phyloP scores from a whole-genome alignment of 1,140 invertebrate genomes.

The Muscidifurax raptorellus region DNA sequence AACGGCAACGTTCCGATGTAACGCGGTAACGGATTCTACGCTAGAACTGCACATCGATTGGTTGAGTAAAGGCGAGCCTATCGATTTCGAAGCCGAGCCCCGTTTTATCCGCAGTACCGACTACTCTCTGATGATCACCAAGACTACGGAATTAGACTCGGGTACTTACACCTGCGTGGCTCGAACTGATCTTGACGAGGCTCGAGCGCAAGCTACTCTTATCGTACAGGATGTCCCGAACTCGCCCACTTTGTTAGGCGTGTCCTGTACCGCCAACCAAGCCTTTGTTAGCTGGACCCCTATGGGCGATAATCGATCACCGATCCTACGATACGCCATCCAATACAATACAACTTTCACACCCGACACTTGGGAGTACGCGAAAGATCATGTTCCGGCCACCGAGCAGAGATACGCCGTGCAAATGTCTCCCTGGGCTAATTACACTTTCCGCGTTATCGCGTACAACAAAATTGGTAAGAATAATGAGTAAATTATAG shows the following conservation, averaged over 20 bases:
- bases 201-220: slow-evolving; percentile 88
- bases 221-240: slow-evolving; percentile 98
- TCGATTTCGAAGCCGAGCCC: slow-evolving; percentile 92
- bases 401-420: slow-evolving; percentile 86
- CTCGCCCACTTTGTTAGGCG: slow-evolving; percentile 82
- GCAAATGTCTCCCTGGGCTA: slow-evolving; percentile 92
- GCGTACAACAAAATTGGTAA: slow-evolving; percentile 93
- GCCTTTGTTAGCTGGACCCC: slow-evolving; percentile 90
- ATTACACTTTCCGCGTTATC: slow-evolving; percentile 97
- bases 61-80: slow-evolving; percentile 88
- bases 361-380: slow-evolving; percentile 92
- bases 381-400: slow-evolving; percentile 85
- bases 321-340: slow-evolving; percentile 93
- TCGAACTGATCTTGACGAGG: slow-evolving; percentile 90
- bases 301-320: slow-evolving; percentile 94
- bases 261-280: slow-evolving; percentile 83
- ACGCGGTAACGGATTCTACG: slow-evolving; percentile 89
- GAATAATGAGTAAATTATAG: slow-evolving; percentile 2
- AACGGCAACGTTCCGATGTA: slow-evolving; percentile 94
- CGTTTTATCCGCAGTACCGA: slow-evolving; percentile 89
- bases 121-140: slow-evolving; percentile 94
- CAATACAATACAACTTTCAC: slow-evolving; percentile 97
- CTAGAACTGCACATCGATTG: slow-evolving; percentile 90
- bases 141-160: slow-evolving; percentile 95
- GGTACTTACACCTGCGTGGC: slow-evolving; percentile 98